Conservation (phyloP, 2,888 invertebrate genomes). For the Acheta domesticus region DNA sequence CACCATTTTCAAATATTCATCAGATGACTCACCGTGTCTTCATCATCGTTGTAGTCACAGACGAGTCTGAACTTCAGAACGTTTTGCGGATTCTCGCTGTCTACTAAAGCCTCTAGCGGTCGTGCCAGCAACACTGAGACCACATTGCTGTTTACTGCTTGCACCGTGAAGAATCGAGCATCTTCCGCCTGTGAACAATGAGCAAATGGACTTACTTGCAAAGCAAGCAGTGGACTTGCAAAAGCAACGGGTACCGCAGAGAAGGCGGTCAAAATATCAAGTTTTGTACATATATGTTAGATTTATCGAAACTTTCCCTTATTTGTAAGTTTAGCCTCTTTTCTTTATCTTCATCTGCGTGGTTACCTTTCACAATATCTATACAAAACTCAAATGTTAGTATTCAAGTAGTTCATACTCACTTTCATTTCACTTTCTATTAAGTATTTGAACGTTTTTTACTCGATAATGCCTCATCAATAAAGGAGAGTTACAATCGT, state of each 20-base stretch:
- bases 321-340: too few species aligned
- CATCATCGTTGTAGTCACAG: slow-evolving; percentile 67
- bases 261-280: too few species aligned
- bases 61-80: slow-evolving; percentile 77
- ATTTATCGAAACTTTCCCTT: too few species aligned
- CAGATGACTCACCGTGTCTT: slow-evolving; percentile 51
- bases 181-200: slow-evolving; percentile 58
- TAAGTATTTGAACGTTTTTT: too few species aligned
- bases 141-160: slow-evolving; percentile 72
- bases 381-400: too few species aligned
- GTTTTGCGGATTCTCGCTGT: slow-evolving; percentile 75
- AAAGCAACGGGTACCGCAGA: too few species aligned
- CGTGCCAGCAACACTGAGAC: slow-evolving; percentile 72
- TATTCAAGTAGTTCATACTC: too few species aligned
- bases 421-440: too few species aligned
- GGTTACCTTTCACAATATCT: too few species aligned
- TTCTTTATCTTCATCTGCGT: too few species aligned
- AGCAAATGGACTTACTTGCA: neutral
- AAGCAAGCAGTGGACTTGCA: neutral
- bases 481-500: neutral
- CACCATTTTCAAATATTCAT: neutral
- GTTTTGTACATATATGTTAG: too few species aligned
- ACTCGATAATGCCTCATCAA: too few species aligned
- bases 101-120: slow-evolving; percentile 75
- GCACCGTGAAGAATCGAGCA: slow-evolving; percentile 66